Evolutionary conservation across 2,113 vertebrate genomes (phyloP).

Genomic region (Lonchura striata): DNA sequence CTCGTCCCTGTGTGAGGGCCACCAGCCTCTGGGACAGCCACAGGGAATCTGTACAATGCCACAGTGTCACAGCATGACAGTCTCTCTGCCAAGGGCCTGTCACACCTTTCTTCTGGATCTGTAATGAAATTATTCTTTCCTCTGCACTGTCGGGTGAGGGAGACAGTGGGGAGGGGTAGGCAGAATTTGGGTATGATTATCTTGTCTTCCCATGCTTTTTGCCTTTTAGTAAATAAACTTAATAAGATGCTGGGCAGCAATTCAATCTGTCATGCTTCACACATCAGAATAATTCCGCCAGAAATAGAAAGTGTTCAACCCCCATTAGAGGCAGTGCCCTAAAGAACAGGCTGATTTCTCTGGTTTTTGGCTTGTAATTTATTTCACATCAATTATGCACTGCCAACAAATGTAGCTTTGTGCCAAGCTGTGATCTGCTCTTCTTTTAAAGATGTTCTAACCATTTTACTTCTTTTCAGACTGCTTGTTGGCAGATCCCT

Average conservation of each 20-base stretch:
- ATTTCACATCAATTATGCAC: constrained; percentile 41
- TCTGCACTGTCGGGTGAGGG: background rate
- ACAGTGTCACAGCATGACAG: accelerated
- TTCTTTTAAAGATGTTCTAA: background rate
- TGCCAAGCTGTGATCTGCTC: constrained; percentile 14
- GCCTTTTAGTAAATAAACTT: constrained; percentile 63
- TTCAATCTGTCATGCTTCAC: constrained; percentile 55
- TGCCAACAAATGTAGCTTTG: background rate
- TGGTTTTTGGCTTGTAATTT: background rate
- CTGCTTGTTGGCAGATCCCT: background rate
- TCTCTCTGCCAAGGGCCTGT: background rate
- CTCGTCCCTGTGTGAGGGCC: accelerated
- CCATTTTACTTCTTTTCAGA: background rate
- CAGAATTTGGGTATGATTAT: background rate
- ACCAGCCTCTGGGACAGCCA: background rate
- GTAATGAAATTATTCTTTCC: background rate
- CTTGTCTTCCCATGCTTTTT: constrained; percentile 30
- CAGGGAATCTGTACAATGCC: background rate
- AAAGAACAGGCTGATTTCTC: constrained; percentile 39
- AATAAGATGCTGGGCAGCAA: constrained; percentile 45
- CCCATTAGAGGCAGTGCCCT: constrained; percentile 22
- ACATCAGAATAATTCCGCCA: constrained; percentile 35
- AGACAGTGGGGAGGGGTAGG: background rate
- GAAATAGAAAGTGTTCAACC: constrained; percentile 11
- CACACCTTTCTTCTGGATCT: background rate